Conservation (phyloP, 2,113 vertebrate species). For the Oophaga pumilio region DNA sequence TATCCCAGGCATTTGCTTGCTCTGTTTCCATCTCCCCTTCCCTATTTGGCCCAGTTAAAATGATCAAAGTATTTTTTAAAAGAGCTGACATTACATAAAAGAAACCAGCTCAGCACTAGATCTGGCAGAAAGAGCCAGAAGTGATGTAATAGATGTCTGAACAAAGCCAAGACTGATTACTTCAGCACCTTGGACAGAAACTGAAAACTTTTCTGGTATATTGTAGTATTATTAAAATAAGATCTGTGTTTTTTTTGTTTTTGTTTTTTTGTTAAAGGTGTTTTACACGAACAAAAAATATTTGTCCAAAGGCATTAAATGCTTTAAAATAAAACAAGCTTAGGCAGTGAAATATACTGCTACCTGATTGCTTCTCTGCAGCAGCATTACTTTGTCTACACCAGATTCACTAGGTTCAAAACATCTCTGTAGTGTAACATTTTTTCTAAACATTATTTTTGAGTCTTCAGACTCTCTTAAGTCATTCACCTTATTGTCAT, state of each 20-base stretch:
- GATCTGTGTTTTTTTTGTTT: background rate
- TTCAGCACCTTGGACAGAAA: slow-evolving; percentile 33
- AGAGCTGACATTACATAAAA: slow-evolving; percentile 4
- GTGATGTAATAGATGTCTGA: background rate
- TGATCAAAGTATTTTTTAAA: slow-evolving; percentile 1
- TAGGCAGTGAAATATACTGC: too few species aligned
- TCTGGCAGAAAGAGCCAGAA: background rate
- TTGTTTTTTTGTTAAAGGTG: too few species aligned
- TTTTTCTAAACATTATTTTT: too few species aligned
- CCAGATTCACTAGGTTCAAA: too few species aligned
- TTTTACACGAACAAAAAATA: too few species aligned
- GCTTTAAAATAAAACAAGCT: too few species aligned
- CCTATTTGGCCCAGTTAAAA: background rate
- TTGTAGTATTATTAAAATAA: background rate
- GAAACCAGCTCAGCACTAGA: slow-evolving; percentile 1
- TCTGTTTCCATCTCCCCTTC: background rate
- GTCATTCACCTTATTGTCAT: too few species aligned
- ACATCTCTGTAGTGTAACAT: too few species aligned
- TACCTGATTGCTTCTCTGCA: too few species aligned
- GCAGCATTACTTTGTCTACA: too few species aligned
- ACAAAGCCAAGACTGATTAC: slow-evolving; percentile 9
- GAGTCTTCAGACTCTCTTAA: too few species aligned
- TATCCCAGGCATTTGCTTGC: background rate
- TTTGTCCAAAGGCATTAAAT: too few species aligned
- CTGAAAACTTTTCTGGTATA: background rate